Percentiles rank a stretch among this genome's conserved stretches.
These are phyloP conservation scores for Cantharis nigra DNA, from an alignment of 2,888 invertebrate species.

Conservation along the genomic window DNA sequence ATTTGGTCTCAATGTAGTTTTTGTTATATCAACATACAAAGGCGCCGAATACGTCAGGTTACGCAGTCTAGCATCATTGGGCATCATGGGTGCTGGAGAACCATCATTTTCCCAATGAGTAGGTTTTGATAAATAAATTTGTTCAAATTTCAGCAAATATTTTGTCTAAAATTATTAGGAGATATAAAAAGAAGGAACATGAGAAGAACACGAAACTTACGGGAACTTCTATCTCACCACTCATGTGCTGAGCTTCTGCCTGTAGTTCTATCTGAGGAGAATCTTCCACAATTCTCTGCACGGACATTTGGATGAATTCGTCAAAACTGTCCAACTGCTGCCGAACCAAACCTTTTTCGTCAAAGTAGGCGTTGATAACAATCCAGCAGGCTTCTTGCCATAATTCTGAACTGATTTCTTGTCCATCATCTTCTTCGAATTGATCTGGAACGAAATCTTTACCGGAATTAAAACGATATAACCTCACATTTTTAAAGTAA, in stretches of 20 bases:
- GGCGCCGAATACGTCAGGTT: constrained; percentile 99
- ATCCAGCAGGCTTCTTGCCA: constrained; percentile 99
- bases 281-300: constrained; percentile 98
- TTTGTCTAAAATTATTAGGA: constrained; percentile 62
- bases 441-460: constrained; percentile 43
- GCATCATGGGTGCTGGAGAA: constrained; percentile 99
- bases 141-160: constrained; percentile 95
- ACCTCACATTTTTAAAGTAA: not conserved
- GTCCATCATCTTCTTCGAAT: constrained; percentile 86
- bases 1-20: constrained; percentile 90
- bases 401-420: constrained; percentile 95
- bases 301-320: constrained; percentile 99
- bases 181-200: not conserved
- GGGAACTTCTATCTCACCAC: constrained; percentile 90
- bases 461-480: not conserved
- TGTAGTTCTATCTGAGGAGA: constrained; percentile 96
- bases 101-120: constrained; percentile 99
- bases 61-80: constrained; percentile 95
- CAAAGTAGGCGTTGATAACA: constrained; percentile 99
- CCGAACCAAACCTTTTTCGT: constrained; percentile 98
- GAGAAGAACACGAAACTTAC: constrained; percentile 49
- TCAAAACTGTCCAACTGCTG: constrained; percentile 99
- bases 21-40: constrained; percentile 97
- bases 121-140: constrained; percentile 98
- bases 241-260: constrained; percentile 96